Base-by-base conservation (phyloP, 1,140 invertebrate species). In the Euglossa dilemma region DNA sequence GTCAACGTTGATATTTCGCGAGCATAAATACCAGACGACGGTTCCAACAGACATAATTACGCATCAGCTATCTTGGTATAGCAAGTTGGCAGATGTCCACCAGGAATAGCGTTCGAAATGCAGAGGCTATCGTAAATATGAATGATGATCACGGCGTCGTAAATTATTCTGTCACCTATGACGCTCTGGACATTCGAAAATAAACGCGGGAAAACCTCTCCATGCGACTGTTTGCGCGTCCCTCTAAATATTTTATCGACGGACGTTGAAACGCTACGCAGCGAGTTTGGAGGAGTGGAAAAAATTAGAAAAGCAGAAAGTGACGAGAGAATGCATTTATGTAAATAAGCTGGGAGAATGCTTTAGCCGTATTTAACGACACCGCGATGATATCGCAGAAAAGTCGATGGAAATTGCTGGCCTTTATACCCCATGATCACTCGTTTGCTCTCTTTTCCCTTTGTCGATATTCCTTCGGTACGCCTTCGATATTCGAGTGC, bases 31-130 rank as follows among this genome's bases (percentile, higher is more conserved):
- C 14, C n/a, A 11, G 50, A 28, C 20, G 43, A 79, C 36, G 28
- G 25, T 50, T 28, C 12, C 36, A 50, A 71, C 25, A 23, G 7
- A 56, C 77, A 28, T 71, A 59, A 71, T 28, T 71, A n/a, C 36
- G 50, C 59, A 74, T 66, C 57, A 7, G 66, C 61, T 81, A 81
- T 81, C 79, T 81, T 81, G 36, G 71, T 56, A 64, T 14, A 28
- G 2, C 79, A 20, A 74, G 47, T 74, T 81, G 79, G 79, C 79
- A 81, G 36, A 74, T 74, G 79, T 64, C 71, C 79, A 81, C 71
- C 59, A 56, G 12, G 61, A 25, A 54, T 73, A 59, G 54, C 52
- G 52, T 50, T 80, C 8, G 63, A 67, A 67, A 52, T 28, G 25
- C 25, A 71, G 12, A 3, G 12, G 12, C 77, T 11, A 78, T 78